phyloP scores from a whole-genome alignment of 2,797 vertebrate species.

The Epinephelus malabaricus region DNA sequence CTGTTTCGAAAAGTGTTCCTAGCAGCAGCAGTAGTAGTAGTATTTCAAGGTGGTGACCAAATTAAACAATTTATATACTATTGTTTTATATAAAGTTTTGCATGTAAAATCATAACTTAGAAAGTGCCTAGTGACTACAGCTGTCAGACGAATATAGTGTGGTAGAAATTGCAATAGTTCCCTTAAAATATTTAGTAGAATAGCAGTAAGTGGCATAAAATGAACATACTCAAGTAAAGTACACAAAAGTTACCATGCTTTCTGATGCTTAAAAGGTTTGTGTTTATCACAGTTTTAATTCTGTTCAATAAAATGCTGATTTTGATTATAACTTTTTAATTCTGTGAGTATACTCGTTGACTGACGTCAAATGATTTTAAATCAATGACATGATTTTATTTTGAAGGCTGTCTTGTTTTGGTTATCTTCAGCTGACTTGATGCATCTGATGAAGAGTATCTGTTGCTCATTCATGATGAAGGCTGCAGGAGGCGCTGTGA shows the following conservation, averaged over 20 bases:
- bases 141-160: neutral
- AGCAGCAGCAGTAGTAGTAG: too few relatives aligned
- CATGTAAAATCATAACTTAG: neutral
- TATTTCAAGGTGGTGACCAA: neutral
- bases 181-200: neutral
- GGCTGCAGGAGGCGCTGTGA: conserved; percentile 5
- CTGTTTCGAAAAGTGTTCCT: too few relatives aligned
- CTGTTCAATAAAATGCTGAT: neutral
- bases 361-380: neutral
- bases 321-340: too few relatives aligned
- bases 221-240: too few relatives aligned
- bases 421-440: neutral
- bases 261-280: neutral
- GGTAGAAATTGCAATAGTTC: neutral
- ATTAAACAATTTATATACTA: neutral
- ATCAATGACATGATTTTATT: neutral
- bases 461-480: neutral
- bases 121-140: neutral
- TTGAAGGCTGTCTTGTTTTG: neutral
- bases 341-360: too few relatives aligned
- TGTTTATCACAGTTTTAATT: neutral
- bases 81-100: neutral
- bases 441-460: neutral
- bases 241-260: neutral
- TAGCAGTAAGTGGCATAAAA: neutral